Evolutionary conservation across 2,113 vertebrate species (phyloP).

Genomic region (Rhegmatorhina hoffmannsi): DNA sequence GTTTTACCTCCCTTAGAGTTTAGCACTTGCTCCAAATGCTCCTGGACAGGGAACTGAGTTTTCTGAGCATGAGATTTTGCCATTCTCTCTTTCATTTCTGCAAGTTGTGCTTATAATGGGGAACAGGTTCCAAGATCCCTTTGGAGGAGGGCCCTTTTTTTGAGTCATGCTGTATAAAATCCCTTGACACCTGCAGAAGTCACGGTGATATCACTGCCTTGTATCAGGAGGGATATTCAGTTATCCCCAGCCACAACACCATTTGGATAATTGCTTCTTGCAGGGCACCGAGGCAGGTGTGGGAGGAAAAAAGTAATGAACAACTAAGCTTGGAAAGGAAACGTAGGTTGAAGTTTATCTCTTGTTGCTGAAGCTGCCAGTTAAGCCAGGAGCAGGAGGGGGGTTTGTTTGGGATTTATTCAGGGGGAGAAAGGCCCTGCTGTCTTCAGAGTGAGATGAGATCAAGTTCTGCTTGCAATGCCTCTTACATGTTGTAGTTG

Average conservation of each 20-base stretch:
- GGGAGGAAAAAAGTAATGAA: not conserved
- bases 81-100: not conserved
- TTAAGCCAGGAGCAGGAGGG: conserved; percentile 1
- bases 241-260: conserved; percentile 8
- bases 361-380: conserved; percentile 26
- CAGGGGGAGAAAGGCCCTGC: conserved; percentile 41
- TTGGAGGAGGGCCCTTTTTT: not conserved
- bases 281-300: not conserved
- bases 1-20: not conserved
- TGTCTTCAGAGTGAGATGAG: conserved; percentile 59
- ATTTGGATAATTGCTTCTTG: conserved; percentile 47
- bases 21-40: not conserved
- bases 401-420: conserved; percentile 42
- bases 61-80: not conserved
- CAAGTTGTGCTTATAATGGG: not conserved
- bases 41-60: not conserved
- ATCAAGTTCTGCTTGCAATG: conserved; percentile 46
- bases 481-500: conserved; percentile 13
- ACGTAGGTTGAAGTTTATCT: conserved; percentile 31
- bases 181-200: not conserved
- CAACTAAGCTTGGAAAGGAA: conserved; percentile 16
- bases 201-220: not conserved
- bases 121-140: not conserved
- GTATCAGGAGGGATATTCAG: conserved; percentile 18
- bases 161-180: not conserved